Percentiles rank a stretch among this genome's conserved stretches.
phyloP scores from a whole-genome alignment of 2,888 invertebrate species.

The Habrosyne pyritoides region DNA sequence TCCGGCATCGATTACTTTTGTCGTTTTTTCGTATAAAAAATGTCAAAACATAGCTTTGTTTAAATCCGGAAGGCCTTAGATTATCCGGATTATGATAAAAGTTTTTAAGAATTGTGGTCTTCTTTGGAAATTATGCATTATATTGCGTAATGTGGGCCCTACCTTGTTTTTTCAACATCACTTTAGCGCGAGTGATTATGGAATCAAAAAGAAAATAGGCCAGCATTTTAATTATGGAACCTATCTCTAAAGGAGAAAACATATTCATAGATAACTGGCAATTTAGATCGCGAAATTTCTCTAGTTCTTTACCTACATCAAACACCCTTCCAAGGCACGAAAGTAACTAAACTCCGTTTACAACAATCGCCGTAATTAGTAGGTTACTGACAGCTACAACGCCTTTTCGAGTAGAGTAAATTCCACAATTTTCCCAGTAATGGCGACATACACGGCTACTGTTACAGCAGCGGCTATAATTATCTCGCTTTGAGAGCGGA shows the following conservation, averaged over 20 bases:
- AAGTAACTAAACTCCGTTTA: constrained; percentile 41
- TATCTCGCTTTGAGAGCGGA: constrained; percentile 62
- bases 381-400: constrained; percentile 16
- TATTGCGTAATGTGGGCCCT: background rate
- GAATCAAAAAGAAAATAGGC: too few species aligned
- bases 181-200: too few species aligned
- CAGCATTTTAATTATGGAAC: too few species aligned
- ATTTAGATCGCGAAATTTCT: background rate
- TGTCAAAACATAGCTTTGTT: constrained; percentile 67
- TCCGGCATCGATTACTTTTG: constrained; percentile 77
- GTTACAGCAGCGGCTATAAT: constrained; percentile 55
- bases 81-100: constrained; percentile 15
- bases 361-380: constrained; percentile 46
- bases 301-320: background rate
- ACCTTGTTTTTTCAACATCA: background rate
- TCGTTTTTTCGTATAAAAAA: constrained; percentile 43
- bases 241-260: background rate
- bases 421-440: constrained; percentile 40
- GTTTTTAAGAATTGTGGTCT: background rate
- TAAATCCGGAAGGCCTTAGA: constrained; percentile 60
- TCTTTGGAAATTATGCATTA: background rate
- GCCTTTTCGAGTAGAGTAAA: constrained; percentile 43
- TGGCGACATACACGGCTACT: constrained; percentile 57
- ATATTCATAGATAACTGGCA: too few species aligned
- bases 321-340: constrained; percentile 22